Percentiles rank a stretch among this genome's conserved stretches.
phyloP scores from a whole-genome alignment of 92 coral and sea anemone species.

The Anthopleura xanthogrammica region DNA sequence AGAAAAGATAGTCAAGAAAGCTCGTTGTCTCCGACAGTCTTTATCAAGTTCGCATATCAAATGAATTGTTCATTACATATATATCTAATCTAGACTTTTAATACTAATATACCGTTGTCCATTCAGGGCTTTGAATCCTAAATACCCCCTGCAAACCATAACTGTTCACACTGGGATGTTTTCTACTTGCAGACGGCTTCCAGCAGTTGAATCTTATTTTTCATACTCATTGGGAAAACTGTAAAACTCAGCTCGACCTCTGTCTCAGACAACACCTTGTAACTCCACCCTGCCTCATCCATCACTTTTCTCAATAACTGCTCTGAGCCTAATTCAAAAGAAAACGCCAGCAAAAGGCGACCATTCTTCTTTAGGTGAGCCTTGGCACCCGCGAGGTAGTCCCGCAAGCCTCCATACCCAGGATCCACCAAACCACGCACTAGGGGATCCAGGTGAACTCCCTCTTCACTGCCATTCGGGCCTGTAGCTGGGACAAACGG shows the following conservation, averaged over 20 bases:
- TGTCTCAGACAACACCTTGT: conserved; percentile 28
- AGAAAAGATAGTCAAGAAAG: not conserved
- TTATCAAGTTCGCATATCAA: not conserved
- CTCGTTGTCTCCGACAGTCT: not conserved
- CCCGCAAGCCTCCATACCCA: conserved; percentile 47
- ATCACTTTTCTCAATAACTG: conserved; percentile 38
- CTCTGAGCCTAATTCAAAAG: conserved; percentile 45
- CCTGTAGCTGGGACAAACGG: conserved; percentile 35
- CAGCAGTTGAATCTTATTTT: conserved; percentile 17
- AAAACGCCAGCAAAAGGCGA: conserved; percentile 45
- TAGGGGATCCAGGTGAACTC: conserved; percentile 25
- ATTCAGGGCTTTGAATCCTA: not conserved
- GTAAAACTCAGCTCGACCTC: conserved; percentile 32
- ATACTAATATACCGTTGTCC: not conserved
- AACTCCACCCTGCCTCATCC: conserved; percentile 53
- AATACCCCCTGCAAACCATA: conserved; percentile 6
- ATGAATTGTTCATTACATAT: not conserved
- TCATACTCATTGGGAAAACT: conserved; percentile 22
- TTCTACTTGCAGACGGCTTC: conserved; percentile 28
- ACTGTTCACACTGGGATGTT: not conserved
- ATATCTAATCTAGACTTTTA: not conserved
- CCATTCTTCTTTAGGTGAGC: conserved; percentile 45
- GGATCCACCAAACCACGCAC: conserved; percentile 57
- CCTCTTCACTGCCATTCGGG: conserved; percentile 20
- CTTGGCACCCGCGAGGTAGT: conserved; percentile 50